Conservation (phyloP, 2,113 vertebrate genomes). For the Microtus richardsoni region DNA sequence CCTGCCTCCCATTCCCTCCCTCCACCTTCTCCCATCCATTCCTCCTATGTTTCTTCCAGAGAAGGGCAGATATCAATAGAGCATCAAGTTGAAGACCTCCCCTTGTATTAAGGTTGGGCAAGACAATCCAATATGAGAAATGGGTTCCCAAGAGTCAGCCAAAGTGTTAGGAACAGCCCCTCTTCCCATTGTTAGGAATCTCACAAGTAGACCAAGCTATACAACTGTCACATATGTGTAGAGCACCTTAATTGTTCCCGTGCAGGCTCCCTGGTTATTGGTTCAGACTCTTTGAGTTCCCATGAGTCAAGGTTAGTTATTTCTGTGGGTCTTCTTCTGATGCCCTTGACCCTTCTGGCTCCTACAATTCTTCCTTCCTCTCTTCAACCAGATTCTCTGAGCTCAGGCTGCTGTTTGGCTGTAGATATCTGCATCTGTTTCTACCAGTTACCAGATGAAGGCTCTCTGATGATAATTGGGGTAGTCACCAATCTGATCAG, state of each 20-base stretch:
- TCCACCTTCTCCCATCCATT: not conserved
- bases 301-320: too few species aligned
- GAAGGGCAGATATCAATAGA: not conserved
- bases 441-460: not conserved
- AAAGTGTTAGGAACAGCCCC: not conserved
- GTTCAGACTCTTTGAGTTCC: too few species aligned
- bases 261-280: not conserved
- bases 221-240: not conserved
- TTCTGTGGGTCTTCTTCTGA: too few species aligned
- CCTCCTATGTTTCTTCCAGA: not conserved
- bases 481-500: not conserved
- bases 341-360: not conserved
- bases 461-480: not conserved
- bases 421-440: not conserved
- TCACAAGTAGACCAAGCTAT: not conserved
- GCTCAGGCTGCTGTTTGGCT: not conserved
- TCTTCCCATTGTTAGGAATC: not conserved
- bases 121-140: not conserved
- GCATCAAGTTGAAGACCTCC: not conserved
- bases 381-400: not conserved
- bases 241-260: not conserved
- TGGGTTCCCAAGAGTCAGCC: not conserved
- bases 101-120: not conserved
- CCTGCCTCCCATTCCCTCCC: not conserved
- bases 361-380: not conserved